A percentile compares a stretch with the other conserved stretches of the same genome.
These are phyloP conservation scores for Artibeus lituratus DNA, from an alignment of 2,797 vertebrate species.

Conservation along the genomic window DNA sequence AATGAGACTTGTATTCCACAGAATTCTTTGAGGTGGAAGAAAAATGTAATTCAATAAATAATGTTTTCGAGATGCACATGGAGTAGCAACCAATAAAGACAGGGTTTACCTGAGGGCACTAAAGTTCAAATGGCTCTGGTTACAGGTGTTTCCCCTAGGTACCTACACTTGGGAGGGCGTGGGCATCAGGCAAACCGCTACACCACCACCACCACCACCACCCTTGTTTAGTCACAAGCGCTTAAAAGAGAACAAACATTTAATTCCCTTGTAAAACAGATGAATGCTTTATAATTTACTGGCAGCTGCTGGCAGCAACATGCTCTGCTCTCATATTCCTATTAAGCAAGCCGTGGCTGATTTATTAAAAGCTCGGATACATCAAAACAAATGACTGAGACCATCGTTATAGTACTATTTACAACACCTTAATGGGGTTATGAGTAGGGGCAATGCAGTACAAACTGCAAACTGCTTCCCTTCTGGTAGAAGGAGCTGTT, in stretches of 20 bases:
- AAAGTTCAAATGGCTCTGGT: neutral
- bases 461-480: conserved; percentile 72
- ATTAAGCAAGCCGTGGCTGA: conserved; percentile 85
- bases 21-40: conserved; percentile 37
- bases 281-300: conserved; percentile 86
- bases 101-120: neutral
- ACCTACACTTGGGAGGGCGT: conserved; percentile 31
- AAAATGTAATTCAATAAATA: conserved; percentile 58
- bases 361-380: conserved; percentile 85
- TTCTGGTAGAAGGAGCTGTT: conserved; percentile 65
- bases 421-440: conserved; percentile 85
- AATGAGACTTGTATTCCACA: conserved; percentile 34
- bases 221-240: conserved; percentile 59
- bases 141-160: neutral
- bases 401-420: conserved; percentile 86
- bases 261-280: conserved; percentile 85
- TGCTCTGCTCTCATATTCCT: conserved; percentile 81
- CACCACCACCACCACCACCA: neutral
- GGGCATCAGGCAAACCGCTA: neutral
- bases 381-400: conserved; percentile 87
- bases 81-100: neutral
- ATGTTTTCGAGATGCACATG: neutral
- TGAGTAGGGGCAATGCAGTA: conserved; percentile 76
- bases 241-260: conserved; percentile 82
- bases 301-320: conserved; percentile 83